Base-by-base conservation (phyloP, 1,140 invertebrate species). In the Carcinoscorpius rotundicauda region DNA sequence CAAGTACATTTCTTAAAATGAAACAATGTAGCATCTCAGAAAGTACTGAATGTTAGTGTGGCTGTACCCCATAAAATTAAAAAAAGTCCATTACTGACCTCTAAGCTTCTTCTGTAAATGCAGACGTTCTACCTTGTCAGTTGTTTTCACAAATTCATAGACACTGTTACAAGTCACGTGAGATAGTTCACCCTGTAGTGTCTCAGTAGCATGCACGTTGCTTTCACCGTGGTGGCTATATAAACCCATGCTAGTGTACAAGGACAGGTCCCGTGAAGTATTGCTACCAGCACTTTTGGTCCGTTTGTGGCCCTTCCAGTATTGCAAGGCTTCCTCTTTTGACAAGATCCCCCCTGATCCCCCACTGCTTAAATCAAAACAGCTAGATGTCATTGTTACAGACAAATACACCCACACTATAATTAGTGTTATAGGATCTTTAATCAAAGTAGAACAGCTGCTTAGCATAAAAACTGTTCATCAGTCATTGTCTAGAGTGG, bases 251-350 rank as follows among this genome's bases (percentile, higher is more conserved):
- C 66, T 67, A 5, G 70, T 69, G 60, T 71, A 71, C 10, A 70
- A 60, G 6, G 69, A 70, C 6, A 68, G 66, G 56, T 70, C 66
- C 48, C 66, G 50, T 5, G 66, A 68, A 60, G 66, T 62, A 69
- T 66, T 71, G 60, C 64, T 67, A 52, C 67, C 68, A 59, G 69
- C 69, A 71, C 68, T 68, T 60, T 71, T 68, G 49, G 67, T 69
- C 57, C 67, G 51, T 64, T 63, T 63, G 51, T 68, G 69, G 57
- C 67, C 65, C 11, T 68, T 58, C 65, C 66, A 67, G 51, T 55
- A n/a, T 55, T 66, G 68, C 6, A 60, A 60, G 49, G 51, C 63
- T 53, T 64, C 64, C 60, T 69, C 68, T 64, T 66, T 63, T 49
- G 62, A 63, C 48, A 60, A 68, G 11, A 62, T 64, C 8, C 64